Evolutionary conservation across 2,113 vertebrate species (phyloP).

Genomic region (Anhinga anhinga): DNA sequence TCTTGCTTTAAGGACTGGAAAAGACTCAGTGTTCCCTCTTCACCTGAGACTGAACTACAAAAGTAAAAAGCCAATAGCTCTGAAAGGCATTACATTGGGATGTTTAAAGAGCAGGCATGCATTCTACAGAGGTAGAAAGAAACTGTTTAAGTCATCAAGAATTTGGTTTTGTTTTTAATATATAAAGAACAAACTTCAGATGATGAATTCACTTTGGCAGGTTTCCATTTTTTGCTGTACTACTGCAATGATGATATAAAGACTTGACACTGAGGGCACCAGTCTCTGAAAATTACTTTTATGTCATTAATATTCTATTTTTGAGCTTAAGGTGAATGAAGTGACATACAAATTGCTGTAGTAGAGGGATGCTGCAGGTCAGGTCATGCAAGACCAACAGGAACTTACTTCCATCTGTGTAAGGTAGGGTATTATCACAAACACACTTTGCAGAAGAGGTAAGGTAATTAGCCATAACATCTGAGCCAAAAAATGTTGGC

Average conservation of each 20-base stretch:
- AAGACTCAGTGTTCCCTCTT: neutral
- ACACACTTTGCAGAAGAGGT: neutral
- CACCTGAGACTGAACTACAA: neutral
- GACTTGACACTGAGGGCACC: neutral
- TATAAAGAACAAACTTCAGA: neutral
- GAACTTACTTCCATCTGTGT: neutral
- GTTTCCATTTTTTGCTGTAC: neutral
- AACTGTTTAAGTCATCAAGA: neutral
- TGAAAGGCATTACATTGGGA: neutral
- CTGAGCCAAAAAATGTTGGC: neutral
- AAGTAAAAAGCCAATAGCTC: neutral
- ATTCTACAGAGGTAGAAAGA: neutral
- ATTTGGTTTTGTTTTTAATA: neutral
- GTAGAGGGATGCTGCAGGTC: neutral
- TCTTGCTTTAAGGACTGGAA: neutral
- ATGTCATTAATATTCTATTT: neutral
- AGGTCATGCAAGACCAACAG: neutral
- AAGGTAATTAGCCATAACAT: neutral
- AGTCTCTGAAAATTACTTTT: neutral
- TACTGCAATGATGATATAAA: neutral
- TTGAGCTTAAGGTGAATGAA: neutral
- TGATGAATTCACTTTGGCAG: neutral
- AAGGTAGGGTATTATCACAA: neutral
- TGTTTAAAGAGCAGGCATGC: neutral
- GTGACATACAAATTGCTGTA: neutral